These are phyloP conservation scores for Bradypodion pumilum DNA, from an alignment of 2,797 vertebrate species.

Conservation along the genomic window DNA sequence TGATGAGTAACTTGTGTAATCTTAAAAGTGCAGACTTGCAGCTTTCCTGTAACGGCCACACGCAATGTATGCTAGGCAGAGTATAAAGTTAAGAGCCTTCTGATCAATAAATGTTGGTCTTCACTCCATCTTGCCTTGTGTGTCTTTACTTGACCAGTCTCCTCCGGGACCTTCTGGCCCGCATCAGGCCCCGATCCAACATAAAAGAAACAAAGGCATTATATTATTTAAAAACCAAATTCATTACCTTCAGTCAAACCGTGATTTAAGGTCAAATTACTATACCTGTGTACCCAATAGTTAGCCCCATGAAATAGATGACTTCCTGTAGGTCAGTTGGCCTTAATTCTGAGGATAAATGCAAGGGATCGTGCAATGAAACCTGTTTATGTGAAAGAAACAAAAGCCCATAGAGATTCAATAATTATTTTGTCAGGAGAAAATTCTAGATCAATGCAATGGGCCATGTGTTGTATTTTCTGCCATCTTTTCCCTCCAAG, in stretches of 20 bases:
- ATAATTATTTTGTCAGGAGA: background rate
- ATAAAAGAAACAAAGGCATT: background rate
- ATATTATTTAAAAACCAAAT: background rate
- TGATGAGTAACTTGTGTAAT: too few relatives aligned
- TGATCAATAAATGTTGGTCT: too few relatives aligned
- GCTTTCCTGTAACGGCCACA: too few relatives aligned
- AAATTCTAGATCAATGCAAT: background rate
- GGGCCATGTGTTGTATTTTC: background rate
- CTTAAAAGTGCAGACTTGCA: too few relatives aligned
- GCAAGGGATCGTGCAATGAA: background rate
- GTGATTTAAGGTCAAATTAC: background rate
- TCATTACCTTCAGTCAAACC: background rate
- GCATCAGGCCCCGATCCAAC: too few relatives aligned
- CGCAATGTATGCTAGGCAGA: too few relatives aligned
- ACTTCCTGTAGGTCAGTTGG: background rate
- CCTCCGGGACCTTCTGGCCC: too few relatives aligned
- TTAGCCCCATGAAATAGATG: background rate
- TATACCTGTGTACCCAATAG: background rate
- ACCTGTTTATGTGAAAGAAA: background rate
- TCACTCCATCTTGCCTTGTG: too few relatives aligned
- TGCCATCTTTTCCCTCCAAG: background rate
- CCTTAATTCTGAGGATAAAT: background rate
- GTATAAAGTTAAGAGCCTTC: too few relatives aligned
- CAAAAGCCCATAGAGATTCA: background rate
- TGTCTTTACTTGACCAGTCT: too few relatives aligned